Base-by-base conservation (phyloP, 1,140 invertebrate genomes). In the Drosophila nannoptera region DNA sequence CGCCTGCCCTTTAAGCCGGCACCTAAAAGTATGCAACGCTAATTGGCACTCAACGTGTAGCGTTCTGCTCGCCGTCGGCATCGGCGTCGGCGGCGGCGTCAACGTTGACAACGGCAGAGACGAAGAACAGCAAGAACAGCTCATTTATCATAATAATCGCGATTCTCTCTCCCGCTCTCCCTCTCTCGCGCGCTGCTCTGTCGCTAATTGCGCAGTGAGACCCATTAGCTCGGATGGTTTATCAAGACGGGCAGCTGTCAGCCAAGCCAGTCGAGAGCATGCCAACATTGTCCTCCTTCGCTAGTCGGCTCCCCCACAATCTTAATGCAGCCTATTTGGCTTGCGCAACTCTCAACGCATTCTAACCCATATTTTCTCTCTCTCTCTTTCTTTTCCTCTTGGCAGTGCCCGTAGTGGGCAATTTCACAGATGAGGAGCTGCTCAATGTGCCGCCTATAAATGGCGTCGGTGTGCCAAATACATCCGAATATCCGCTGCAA, bases 371-470 rank as follows among this genome's bases (percentile, higher is more conserved):
- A 54, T 73, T 75, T 42, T 62, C 14, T 36, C 9, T 31, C 8
- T 53, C 22, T 52, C 8, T 14, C 22, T 40, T 16, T 53, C 36
- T 52, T 31, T 12, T 54, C 46, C 16, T 58, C 16, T 49, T 70
- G 61, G 38, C 91, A 94, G 93, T 92, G 63, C 90, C 92, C 64
- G 92, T 93, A 22, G 90, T 91, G 63, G 94, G 93, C 67, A 95
- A 94, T 90, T 93, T 93, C 86, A 94, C 92, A 22, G 93, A 93
- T 56, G 93, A 94, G 62, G 91, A 92, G 62, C 90, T 92, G 48
- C 74, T 75, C 60, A 74, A 76, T 67, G 73, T 75, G 72, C 78
- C 70, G 58, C 72, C 77, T 42, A 33, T 53, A 6, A 76, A 73
- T 50, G 78, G 70, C 48, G 46, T 31, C 48, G 75, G 36, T 73